Evolutionary conservation across 1,140 invertebrate species (phyloP), one percentile per base, ranked within the genome.

Genomic region (Cydia splendana): DNA sequence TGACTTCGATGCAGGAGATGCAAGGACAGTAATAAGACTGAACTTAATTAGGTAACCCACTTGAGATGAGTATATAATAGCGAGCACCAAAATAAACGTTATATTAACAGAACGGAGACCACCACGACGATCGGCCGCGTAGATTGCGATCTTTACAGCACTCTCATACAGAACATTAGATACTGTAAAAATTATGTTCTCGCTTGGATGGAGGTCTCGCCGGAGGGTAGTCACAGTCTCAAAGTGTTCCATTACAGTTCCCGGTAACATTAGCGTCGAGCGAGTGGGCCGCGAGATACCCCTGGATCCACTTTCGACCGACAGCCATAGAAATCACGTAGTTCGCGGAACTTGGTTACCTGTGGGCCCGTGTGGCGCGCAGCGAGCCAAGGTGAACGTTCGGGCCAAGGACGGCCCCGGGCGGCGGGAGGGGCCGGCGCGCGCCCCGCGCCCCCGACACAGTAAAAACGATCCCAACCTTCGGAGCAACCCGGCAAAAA

Each of bases 311-410:
- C 89, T 93, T 91, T 91, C 88, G 86, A 81, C 80, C 83, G 89
- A 87, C 88, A 87, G 84, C 89, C 90, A 89, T 92, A 91, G 89
- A 92, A 91, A 93, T 92, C 89, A 92, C 87, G 90, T 88, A 90
- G 89, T 91, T 93, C 90, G 90, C 89, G 88, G 90, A 93, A 93
- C 89, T 91, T 87, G 87, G 90, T 91, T 93, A 93, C 90, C 91
- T 92, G 91, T 91, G 88, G 84, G 5, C 65, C 30, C 20, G 67
- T 91, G 89, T 79, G 80, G 88, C 86, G 82, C 87, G 87, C 91
- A 88, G 84, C 89, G 87, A 84, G 87, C 88, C 90, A 91, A 93
- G 90, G 91, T 93, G 91, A 93, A 92, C 85, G 91, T 81, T 90
- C 91, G 87, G 90, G 89, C 91, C 91, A 91, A 93, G 91, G 91